Percentiles rank a stretch among this genome's conserved stretches.
These are phyloP conservation scores for Cartodere bifasciata DNA, from an alignment of 2,888 invertebrate species.

Conservation along the genomic window DNA sequence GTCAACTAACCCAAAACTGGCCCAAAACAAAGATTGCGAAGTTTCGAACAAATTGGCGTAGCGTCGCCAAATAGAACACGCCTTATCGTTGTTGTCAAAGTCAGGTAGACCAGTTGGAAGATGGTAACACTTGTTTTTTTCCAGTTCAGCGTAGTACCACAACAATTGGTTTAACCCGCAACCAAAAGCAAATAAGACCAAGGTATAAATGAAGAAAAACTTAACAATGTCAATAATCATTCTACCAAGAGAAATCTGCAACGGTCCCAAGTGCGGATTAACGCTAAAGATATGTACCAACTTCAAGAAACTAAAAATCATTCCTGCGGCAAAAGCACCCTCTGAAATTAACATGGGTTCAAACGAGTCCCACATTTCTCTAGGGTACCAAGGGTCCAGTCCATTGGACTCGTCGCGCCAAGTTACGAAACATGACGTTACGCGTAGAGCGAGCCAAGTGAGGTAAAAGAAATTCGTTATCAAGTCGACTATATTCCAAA, in stretches of 20 bases:
- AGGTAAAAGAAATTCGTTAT: constrained; percentile 94
- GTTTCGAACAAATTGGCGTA: constrained; percentile 93
- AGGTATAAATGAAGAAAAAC: constrained; percentile 88
- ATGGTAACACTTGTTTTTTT: constrained; percentile 76
- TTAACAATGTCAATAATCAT: constrained; percentile 93
- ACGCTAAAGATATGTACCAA: constrained; percentile 95
- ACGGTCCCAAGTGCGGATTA: constrained; percentile 89
- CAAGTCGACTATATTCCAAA: constrained; percentile 98
- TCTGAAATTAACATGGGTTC: constrained; percentile 92
- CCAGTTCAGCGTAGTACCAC: constrained; percentile 87
- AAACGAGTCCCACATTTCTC: constrained; percentile 87
- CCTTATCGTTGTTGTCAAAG: constrained; percentile 72
- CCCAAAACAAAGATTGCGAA: constrained; percentile 96
- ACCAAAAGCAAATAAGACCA: constrained; percentile 89
- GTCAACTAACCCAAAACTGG: constrained; percentile 92
- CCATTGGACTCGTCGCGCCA: constrained; percentile 68
- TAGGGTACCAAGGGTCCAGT: constrained; percentile 69
- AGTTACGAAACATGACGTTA: constrained; percentile 78
- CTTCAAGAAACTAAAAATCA: constrained; percentile 92
- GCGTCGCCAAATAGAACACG: constrained; percentile 76
- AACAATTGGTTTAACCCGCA: constrained; percentile 86
- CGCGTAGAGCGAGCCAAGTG: constrained; percentile 78
- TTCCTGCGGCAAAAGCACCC: constrained; percentile 91
- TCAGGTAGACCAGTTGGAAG: constrained; percentile 60
- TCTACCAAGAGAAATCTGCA: constrained; percentile 84